Evolutionary conservation across 2,113 vertebrate species (phyloP).

Genomic region (Brachyhypopomus gauderio): DNA sequence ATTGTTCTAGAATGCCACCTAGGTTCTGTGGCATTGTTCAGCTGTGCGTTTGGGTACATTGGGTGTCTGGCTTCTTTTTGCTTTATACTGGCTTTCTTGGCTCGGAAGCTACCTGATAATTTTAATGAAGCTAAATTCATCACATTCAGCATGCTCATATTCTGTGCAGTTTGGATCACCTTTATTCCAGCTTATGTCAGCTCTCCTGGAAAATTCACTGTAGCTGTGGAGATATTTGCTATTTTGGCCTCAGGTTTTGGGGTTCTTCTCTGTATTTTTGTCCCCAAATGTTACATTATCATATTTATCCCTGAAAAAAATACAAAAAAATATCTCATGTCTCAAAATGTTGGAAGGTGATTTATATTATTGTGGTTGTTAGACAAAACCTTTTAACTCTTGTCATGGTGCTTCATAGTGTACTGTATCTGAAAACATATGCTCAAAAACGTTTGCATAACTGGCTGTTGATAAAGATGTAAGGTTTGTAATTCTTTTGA

Average conservation of each 20-base stretch:
- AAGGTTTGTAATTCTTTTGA: neutral
- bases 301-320: conserved; percentile 74
- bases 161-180: conserved; percentile 76
- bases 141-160: conserved; percentile 79
- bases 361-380: neutral
- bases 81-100: conserved; percentile 76
- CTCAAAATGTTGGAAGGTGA: conserved; percentile 45
- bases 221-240: conserved; percentile 77
- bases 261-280: conserved; percentile 76
- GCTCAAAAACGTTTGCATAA: neutral
- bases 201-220: conserved; percentile 77
- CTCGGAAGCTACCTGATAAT: conserved; percentile 75
- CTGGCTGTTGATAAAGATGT: neutral
- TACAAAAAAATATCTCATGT: conserved; percentile 73
- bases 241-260: conserved; percentile 79
- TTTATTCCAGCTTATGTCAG: conserved; percentile 78
- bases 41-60: conserved; percentile 75
- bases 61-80: conserved; percentile 73
- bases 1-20: conserved; percentile 76
- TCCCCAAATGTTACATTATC: conserved; percentile 78
- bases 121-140: conserved; percentile 80
- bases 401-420: neutral
- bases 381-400: neutral
- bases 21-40: conserved; percentile 69
- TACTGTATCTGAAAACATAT: neutral